Conservation (phyloP, 2,113 vertebrate species). For the Xiphophorus maculatus region DNA sequence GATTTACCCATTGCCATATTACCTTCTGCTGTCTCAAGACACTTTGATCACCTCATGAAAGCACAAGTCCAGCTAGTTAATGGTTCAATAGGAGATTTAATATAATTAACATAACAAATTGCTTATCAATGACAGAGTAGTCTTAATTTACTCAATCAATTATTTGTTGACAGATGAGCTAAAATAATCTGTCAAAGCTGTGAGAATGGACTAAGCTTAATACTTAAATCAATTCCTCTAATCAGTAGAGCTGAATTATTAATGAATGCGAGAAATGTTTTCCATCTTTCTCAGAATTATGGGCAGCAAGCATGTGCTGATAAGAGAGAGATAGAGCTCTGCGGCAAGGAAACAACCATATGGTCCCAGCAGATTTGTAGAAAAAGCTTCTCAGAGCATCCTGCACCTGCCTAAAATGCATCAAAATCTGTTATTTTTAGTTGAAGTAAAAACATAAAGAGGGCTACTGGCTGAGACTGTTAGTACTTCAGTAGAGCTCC, state of each 20-base stretch:
- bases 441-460: slow-evolving; percentile 21
- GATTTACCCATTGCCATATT: not conserved
- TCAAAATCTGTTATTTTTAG: slow-evolving; percentile 37
- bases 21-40: not conserved
- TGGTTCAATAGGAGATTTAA: slow-evolving; percentile 29
- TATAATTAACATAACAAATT: slow-evolving; percentile 49
- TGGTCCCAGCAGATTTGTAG: slow-evolving; percentile 17
- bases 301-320: slow-evolving; percentile 19
- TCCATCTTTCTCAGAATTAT: slow-evolving; percentile 19
- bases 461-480: slow-evolving; percentile 14
- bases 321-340: slow-evolving; percentile 21
- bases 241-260: slow-evolving; percentile 64
- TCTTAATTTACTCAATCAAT: slow-evolving; percentile 61
- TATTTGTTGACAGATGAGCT: slow-evolving; percentile 56
- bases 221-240: slow-evolving; percentile 54
- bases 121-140: slow-evolving; percentile 49
- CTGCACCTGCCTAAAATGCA: slow-evolving; percentile 18
- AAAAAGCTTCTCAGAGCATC: slow-evolving; percentile 30
- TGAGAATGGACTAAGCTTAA: slow-evolving; percentile 47
- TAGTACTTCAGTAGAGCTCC: not conserved
- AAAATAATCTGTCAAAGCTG: slow-evolving; percentile 47
- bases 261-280: slow-evolving; percentile 46
- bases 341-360: slow-evolving; percentile 36
- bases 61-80: slow-evolving; percentile 9
- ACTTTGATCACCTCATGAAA: slow-evolving; percentile 6